Evolutionary conservation across 2,113 vertebrate genomes (phyloP).

Genomic region (Helogale parvula): DNA sequence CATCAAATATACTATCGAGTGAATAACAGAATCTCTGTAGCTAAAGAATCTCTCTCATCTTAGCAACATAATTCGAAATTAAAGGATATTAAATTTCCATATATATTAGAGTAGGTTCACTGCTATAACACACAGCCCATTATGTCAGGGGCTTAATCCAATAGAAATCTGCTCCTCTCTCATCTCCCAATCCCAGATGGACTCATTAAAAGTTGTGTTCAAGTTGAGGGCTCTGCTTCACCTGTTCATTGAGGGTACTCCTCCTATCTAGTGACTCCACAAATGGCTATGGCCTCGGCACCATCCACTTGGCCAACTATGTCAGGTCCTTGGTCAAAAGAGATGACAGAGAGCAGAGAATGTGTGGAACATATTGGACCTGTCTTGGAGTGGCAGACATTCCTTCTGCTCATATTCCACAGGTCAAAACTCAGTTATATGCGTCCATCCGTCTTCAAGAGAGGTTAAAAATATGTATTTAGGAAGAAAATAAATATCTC

Average conservation of each 20-base stretch:
- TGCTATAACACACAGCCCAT: background rate
- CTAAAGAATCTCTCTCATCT: background rate
- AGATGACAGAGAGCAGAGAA: background rate
- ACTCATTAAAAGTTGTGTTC: background rate
- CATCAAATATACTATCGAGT: background rate
- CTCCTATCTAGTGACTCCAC: background rate
- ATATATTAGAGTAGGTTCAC: background rate
- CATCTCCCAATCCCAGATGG: background rate
- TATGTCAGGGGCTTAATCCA: background rate
- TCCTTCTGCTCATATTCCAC: background rate
- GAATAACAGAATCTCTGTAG: background rate
- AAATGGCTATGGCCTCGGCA: background rate
- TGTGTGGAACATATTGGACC: fast-evolving
- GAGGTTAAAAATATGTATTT: background rate
- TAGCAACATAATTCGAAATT: background rate
- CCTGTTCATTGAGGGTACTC: background rate
- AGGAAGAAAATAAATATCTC: background rate
- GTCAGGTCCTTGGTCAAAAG: background rate
- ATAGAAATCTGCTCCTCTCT: background rate
- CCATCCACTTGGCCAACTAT: too few species aligned
- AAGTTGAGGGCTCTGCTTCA: background rate
- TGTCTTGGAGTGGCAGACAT: background rate
- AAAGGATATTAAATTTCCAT: background rate
- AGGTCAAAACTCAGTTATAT: background rate
- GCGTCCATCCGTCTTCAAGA: background rate